Percentiles rank a stretch among this genome's conserved stretches.
phyloP scores from a whole-genome alignment of 2,797 vertebrate species.

The Champsocephalus gunnari region DNA sequence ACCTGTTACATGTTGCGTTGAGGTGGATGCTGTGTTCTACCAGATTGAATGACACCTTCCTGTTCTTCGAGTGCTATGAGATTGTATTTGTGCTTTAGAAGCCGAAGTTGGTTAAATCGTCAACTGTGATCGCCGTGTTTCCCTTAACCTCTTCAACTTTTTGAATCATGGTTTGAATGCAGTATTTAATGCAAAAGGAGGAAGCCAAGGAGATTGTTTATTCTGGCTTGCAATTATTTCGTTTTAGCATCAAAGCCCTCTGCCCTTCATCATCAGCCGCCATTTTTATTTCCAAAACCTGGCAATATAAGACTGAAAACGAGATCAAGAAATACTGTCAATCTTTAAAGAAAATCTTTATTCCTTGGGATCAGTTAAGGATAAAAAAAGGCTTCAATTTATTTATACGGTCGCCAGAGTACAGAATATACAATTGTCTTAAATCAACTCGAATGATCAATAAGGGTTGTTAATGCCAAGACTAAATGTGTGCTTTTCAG shows the following conservation, averaged over 20 bases:
- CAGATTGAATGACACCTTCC: conserved; percentile 31
- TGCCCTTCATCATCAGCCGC: conserved; percentile 14
- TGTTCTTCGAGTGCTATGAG: conserved; percentile 51
- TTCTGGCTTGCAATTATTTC: conserved; percentile 4
- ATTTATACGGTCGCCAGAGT: background rate
- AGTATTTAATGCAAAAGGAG: conserved; percentile 57
- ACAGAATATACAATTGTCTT: background rate
- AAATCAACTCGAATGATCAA: background rate
- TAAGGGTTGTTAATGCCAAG: conserved; percentile 22
- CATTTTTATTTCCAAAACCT: conserved; percentile 35
- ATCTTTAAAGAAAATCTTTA: conserved; percentile 76
- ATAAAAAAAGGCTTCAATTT: background rate
- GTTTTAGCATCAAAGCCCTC: conserved; percentile 49
- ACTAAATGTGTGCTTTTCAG: conserved; percentile 21
- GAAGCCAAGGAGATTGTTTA: conserved; percentile 19
- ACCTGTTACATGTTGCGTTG: conserved; percentile 27
- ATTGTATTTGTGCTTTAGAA: conserved; percentile 43
- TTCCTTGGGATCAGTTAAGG: conserved; percentile 54
- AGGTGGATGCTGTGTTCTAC: conserved; percentile 26
- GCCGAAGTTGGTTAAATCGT: conserved; percentile 40
- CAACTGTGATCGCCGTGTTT: conserved; percentile 18
- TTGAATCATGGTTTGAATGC: conserved; percentile 61
- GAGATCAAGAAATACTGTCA: conserved; percentile 61
- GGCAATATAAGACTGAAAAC: conserved; percentile 61
- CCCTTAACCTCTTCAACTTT: background rate